A percentile compares a stretch with the other conserved stretches of the same genome.
phyloP scores from a whole-genome alignment of 2,113 vertebrate species.

The Nettapus auritus region DNA sequence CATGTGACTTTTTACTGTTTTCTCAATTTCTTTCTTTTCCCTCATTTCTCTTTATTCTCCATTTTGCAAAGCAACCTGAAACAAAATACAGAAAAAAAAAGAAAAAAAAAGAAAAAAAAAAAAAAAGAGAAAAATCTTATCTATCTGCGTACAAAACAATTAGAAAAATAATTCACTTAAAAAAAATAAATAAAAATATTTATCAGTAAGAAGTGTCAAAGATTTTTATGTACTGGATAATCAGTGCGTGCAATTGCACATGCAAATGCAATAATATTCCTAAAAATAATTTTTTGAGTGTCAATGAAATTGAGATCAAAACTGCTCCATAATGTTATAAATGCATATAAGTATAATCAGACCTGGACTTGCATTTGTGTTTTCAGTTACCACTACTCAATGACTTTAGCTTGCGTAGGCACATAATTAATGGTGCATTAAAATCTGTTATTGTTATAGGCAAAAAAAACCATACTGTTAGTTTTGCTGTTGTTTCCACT shows the following conservation, averaged over 20 bases:
- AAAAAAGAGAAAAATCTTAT: not conserved
- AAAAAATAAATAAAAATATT: not conserved
- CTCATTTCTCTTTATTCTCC: not conserved
- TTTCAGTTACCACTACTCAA: not conserved
- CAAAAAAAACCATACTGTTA: not conserved
- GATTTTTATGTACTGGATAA: not conserved
- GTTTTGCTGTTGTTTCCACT: not conserved
- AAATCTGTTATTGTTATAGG: not conserved
- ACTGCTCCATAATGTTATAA: not conserved
- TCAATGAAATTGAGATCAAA: not conserved
- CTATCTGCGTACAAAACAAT: not conserved
- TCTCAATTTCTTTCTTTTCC: not conserved
- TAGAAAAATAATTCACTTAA: not conserved
- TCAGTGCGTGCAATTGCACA: not conserved
- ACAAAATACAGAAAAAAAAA: not conserved
- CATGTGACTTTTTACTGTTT: not conserved
- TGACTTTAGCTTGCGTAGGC: not conserved
- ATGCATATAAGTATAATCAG: not conserved
- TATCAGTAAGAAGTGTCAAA: not conserved
- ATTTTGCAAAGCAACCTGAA: not conserved
- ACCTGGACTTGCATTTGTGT: accelerated
- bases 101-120: accelerated
- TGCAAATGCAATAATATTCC: not conserved
- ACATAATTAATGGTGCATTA: not conserved
- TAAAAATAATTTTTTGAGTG: not conserved